These are phyloP conservation scores for Morone chrysops DNA, from an alignment of 2,113 vertebrate species.

Conservation along the genomic window DNA sequence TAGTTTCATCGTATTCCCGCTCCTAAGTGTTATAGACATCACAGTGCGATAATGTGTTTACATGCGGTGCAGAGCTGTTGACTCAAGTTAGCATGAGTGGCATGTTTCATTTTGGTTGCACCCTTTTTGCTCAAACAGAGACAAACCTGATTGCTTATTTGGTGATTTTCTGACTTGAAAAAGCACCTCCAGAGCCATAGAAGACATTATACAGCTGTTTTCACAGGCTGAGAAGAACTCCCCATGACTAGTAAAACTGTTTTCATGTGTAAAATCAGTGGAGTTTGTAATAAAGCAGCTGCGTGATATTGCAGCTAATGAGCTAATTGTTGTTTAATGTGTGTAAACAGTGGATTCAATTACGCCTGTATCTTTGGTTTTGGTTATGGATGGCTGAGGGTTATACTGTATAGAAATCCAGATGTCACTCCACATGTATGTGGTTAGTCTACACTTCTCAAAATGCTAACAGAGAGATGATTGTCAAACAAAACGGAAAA, in stretches of 20 bases:
- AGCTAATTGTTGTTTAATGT: not conserved
- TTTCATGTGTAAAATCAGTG: not conserved
- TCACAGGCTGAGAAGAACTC: not conserved
- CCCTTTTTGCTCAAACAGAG: not conserved
- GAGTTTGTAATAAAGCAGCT: not conserved
- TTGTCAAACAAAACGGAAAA: not conserved
- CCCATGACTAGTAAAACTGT: not conserved
- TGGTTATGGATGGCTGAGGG: not conserved
- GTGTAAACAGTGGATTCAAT: not conserved
- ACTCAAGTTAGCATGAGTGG: not conserved
- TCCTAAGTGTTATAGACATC: no score
- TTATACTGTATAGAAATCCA: no score
- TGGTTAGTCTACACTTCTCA: not conserved
- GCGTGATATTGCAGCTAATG: no score
- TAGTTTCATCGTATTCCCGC: not conserved
- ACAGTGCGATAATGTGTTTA: not conserved
- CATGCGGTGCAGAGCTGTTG: not conserved
- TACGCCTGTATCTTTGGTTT: not conserved
- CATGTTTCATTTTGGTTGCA: not conserved
- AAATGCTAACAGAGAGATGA: not conserved
- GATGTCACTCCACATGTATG: not conserved
- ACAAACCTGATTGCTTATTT: not conserved
- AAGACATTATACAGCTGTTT: not conserved
- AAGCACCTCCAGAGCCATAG: not conserved
- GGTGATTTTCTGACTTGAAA: not conserved